A percentile compares a stretch with the other conserved stretches of the same genome.
phyloP scores from a whole-genome alignment of 2,113 vertebrate species.

The Parus major region DNA sequence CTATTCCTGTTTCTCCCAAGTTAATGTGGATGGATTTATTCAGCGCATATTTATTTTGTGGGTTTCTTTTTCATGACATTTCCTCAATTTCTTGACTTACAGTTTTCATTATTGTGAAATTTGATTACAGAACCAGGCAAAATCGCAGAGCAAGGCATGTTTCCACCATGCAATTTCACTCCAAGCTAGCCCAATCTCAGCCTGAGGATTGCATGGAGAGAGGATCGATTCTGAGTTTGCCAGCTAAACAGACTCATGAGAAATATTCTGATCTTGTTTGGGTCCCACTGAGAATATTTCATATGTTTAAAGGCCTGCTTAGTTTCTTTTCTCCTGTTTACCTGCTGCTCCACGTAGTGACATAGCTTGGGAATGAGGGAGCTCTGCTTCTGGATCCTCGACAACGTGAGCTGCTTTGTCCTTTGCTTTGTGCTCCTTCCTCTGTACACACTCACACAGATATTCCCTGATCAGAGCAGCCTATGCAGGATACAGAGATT shows the following conservation, averaged over 20 bases:
- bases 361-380: background rate
- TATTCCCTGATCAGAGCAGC: slow-evolving; percentile 14
- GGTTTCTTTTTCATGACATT: slow-evolving; percentile 45
- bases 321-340: background rate
- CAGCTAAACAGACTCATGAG: background rate
- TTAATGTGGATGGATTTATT: slow-evolving; percentile 49
- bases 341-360: background rate
- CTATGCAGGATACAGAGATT: slow-evolving; percentile 17
- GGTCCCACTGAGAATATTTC: background rate
- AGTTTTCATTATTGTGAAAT: slow-evolving; percentile 62
- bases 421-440: background rate
- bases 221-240: slow-evolving; percentile 33
- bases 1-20: slow-evolving; percentile 13
- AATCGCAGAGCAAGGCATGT: slow-evolving; percentile 26
- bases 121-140: slow-evolving; percentile 49
- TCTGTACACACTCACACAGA: background rate
- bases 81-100: slow-evolving; percentile 60
- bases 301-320: background rate
- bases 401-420: background rate
- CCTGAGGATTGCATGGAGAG: background rate
- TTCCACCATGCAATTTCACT: slow-evolving; percentile 5
- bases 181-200: background rate
- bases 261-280: slow-evolving; percentile 5
- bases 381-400: background rate
- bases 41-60: background rate